A percentile compares a stretch with the other conserved stretches of the same genome.
Conservation (phyloP, 2,113 vertebrate genomes). For the Gallinago paraguaiae region DNA sequence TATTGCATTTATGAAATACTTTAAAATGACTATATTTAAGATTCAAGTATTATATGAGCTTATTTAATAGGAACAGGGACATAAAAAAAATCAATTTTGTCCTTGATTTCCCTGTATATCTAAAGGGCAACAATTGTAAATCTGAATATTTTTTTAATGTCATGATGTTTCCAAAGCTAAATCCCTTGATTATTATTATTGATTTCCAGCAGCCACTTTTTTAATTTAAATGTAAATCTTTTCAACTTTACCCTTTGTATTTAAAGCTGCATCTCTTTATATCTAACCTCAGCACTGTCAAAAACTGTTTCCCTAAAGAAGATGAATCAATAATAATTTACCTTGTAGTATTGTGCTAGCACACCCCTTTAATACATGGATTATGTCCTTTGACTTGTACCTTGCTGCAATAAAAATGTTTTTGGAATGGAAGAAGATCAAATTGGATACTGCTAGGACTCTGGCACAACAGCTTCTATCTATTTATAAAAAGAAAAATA, state of each 20-base stretch:
- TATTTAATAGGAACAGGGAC: slow-evolving; percentile 33
- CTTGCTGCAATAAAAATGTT: slow-evolving; percentile 25
- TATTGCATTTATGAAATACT: not conserved
- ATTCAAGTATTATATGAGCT: slow-evolving; percentile 12
- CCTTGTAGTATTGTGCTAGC: not conserved
- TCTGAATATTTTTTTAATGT: slow-evolving; percentile 6
- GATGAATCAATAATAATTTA: slow-evolving; percentile 62
- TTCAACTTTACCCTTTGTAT: slow-evolving; percentile 32
- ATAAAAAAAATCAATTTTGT: not conserved
- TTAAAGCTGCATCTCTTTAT: not conserved
- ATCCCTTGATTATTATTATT: slow-evolving; percentile 60
- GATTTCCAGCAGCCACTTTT: slow-evolving; percentile 53
- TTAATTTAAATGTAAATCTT: slow-evolving; percentile 67
- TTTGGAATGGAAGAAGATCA: slow-evolving; percentile 47
- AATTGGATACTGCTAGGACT: not conserved
- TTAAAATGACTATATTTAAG: slow-evolving; percentile 30
- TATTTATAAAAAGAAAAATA: slow-evolving; percentile 48
- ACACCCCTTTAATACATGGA: slow-evolving; percentile 47
- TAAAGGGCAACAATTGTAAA: slow-evolving; percentile 13
- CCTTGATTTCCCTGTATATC: not conserved
- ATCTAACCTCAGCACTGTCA: not conserved
- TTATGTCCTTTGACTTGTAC: slow-evolving; percentile 40
- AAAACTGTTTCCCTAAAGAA: slow-evolving; percentile 51
- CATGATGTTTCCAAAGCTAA: slow-evolving; percentile 44
- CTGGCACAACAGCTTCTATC: slow-evolving; percentile 5